Percentiles rank a stretch among this genome's conserved stretches.
Conservation (phyloP, 1,140 invertebrate species). For the Drosophila paulistorum region DNA sequence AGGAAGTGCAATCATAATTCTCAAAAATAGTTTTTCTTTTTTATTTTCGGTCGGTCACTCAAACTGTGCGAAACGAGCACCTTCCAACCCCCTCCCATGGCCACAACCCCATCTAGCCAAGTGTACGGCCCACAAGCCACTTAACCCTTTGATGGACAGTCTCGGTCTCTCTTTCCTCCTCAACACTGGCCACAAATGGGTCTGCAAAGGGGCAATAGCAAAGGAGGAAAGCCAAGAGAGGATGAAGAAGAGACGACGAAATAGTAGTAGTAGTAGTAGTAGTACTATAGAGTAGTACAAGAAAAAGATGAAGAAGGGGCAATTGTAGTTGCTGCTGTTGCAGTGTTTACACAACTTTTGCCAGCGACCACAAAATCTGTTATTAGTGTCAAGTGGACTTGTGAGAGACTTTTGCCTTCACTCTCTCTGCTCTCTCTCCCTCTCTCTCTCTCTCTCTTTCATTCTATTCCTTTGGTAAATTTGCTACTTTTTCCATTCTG, state of each 20-base stretch:
- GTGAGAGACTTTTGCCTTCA: conserved; percentile 60
- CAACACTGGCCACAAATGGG: conserved; percentile 57
- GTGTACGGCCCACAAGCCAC: conserved; percentile 50
- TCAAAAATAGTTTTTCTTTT: conserved; percentile 34
- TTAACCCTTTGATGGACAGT: conserved; percentile 72
- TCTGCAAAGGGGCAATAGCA: conserved; percentile 14
- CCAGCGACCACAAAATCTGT: conserved; percentile 73
- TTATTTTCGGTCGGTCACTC: conserved; percentile 26
- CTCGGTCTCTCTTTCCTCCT: conserved; percentile 6
- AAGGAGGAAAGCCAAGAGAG: not conserved
- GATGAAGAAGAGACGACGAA: not conserved
- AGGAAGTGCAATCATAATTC: conserved; percentile 36
- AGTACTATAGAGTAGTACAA: not conserved
- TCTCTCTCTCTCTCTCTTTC: conserved; percentile 6
- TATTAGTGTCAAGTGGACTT: conserved; percentile 78
- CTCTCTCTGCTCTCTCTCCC: conserved; percentile 29
- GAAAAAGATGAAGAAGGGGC: not conserved
- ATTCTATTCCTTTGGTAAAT: conserved; percentile 39
- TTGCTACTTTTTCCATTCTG: conserved; percentile 24
- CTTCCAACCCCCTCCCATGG: not conserved
- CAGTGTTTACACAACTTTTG: conserved; percentile 73
- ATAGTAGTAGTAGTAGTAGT: not conserved
- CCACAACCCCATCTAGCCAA: conserved; percentile 12
- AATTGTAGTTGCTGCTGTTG: conserved; percentile 32
- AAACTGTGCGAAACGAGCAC: conserved; percentile 31